Base-by-base conservation (phyloP, 2,797 vertebrate genomes). In the Tokudaia tokunoshimensis region DNA sequence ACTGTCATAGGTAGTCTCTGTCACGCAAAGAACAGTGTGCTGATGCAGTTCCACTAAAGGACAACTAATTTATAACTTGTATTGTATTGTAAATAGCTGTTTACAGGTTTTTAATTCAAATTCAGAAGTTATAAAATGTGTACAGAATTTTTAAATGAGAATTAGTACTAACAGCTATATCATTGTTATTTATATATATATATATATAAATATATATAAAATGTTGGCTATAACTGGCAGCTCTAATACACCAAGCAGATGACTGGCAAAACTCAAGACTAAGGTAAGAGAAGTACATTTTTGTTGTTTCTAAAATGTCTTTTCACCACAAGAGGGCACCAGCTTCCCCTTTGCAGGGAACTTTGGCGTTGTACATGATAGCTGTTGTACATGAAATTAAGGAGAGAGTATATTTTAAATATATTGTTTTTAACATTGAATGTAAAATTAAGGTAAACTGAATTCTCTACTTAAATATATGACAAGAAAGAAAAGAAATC, bases 81-180 rank as follows among this genome's bases (percentile, higher is more conserved):
- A 98, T 97, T 98, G 97, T 98, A 98, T 97, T 99, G 98, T 99
- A 99, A 98, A 99, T 99, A 98, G 93, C 95, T 98, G 98, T 99
- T 98, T 99, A 98, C 98, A 98, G 72, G 96, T 98, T 98, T 99
- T 98, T 98, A 98, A 98, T 97, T 98, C 96, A 95, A 97, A 98
- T 97, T 98, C 97, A 98, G 90, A 98, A 96, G 83, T 96, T 98
- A 98, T 97, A 97, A 97, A 96, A 96, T 80, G 81, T 99, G 98
- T 99, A 99, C 98, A 99, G 98, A 91, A 97, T 98, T 98, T 98
- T 99, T 98, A 97, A 98, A 96, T 97, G 97, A 98, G 98, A 98
- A 0, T 98, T 98, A 98, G 75, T 97, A 98, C 97, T 98, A 98
- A 98, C 98, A 97, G 96, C 96, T 98, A 97, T 97, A 84, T 93